phyloP scores from a whole-genome alignment of 2,888 invertebrate species.

The Lepidocyrtinus sp. region DNA sequence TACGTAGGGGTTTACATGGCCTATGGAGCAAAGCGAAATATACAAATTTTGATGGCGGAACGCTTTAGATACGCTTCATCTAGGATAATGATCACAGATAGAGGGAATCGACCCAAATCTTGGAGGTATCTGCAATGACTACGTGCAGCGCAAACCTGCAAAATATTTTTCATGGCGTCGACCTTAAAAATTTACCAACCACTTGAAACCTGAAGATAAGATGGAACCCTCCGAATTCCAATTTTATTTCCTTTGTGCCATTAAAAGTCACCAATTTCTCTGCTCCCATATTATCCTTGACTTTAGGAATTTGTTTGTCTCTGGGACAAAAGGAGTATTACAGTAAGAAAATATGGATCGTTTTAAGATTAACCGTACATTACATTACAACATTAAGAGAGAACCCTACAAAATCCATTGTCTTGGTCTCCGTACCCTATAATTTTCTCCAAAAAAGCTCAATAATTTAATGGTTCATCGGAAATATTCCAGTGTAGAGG shows the following conservation, averaged over 20 bases:
- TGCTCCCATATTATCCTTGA: conserved; percentile 31
- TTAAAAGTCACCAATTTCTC: not conserved
- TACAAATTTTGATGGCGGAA: not conserved
- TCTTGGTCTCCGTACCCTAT: conserved; percentile 69
- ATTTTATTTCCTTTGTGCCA: not conserved
- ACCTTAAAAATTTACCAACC: no score
- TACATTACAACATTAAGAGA: conserved; percentile 56
- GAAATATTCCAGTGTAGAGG: conserved; percentile 67
- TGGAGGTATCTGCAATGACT: conserved; percentile 43
- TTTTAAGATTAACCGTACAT: conserved; percentile 18
- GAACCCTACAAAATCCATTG: conserved; percentile 70
- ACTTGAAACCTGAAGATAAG: no score
- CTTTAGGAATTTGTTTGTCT: no score
- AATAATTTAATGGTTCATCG: conserved; percentile 71
- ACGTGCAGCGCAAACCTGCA: conserved; percentile 2
- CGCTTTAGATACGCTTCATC: conserved; percentile 52
- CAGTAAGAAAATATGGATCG: no score
- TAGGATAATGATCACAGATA: no score
- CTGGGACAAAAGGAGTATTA: conserved; percentile 1
- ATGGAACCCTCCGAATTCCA: not conserved
- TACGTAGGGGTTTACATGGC: not conserved
- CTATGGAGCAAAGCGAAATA: not conserved
- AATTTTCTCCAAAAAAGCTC: conserved; percentile 70
- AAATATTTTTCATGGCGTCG: no score
- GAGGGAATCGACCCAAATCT: conserved; percentile 14